These are phyloP conservation scores for Brienomyrus brachyistius DNA, from an alignment of 2,113 vertebrate species.

Conservation along the genomic window DNA sequence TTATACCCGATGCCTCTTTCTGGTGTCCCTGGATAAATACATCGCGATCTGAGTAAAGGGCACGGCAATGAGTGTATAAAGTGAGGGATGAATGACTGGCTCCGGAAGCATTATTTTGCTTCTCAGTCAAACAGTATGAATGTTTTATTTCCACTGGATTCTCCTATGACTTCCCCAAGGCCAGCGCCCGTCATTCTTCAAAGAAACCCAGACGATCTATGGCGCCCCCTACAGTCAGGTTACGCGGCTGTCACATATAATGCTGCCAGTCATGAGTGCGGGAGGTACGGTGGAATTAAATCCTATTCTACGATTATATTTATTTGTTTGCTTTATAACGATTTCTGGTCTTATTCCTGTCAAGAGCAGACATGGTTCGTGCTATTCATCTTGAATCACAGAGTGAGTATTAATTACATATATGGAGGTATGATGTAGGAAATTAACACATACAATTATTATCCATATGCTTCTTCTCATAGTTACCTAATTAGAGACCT, in stretches of 20 bases:
- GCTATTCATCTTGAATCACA: neutral
- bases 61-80: neutral
- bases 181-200: conserved; percentile 89
- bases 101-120: neutral
- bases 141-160: conserved; percentile 95
- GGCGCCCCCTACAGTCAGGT: conserved; percentile 77
- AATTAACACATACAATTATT: neutral
- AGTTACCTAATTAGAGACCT: neutral
- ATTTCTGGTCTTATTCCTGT: neutral
- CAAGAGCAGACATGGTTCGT: neutral
- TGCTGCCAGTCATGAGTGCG: conserved; percentile 97
- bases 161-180: conserved; percentile 95
- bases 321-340: neutral
- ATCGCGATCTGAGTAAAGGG: neutral
- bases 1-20: neutral
- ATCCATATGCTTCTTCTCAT: neutral
- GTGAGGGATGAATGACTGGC: neutral
- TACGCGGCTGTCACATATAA: conserved; percentile 95
- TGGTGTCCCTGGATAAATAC: neutral
- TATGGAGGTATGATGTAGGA: neutral
- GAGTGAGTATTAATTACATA: neutral
- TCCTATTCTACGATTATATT: neutral
- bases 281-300: conserved; percentile 69
- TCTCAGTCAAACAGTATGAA: conserved; percentile 41
- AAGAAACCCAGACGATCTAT: conserved; percentile 90